Base-by-base conservation (phyloP, 2,113 vertebrate genomes). In the Petrocephalus zakoni region DNA sequence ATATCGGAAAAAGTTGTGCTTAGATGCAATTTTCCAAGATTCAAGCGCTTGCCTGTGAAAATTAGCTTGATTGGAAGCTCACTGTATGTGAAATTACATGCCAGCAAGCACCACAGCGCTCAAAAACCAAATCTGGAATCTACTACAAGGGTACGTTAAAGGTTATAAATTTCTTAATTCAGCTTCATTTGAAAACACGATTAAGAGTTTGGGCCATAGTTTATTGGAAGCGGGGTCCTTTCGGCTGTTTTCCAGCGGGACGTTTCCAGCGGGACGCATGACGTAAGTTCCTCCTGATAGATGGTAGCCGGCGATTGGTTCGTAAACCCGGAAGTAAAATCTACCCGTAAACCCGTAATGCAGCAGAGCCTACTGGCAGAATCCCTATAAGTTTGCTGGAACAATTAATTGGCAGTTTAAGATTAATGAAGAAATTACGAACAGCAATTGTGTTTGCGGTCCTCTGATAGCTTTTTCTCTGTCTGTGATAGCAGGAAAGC, bases 261-360 rank as follows among this genome's bases (percentile, higher is more conserved):
- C 86, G 56, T 13, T 61, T 58, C 86, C 86, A 56, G 37, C 42
- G 7, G 4, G 29, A 49, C 86, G 56, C 6, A 22, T 83, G 64
- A 88, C 87, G 87, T 81, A 88, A 56, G 25, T 81, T 88, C 75
- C 87, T 88, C 25, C 17, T 29, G 6, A 4, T 22, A 10, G 52
- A 82, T 42, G n/a, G 37, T 21, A 22, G 52, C 13, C 51, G 34
- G 25, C 19, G 87, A 82, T 88, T 82, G 55, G 88, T 51, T 88
- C 22, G n/a, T 68, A 21, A 53, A 64, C 22, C 88, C 49, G 88
- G 89, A 84, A 84, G 85, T 78, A 87, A 58, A 22, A 64, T 55
- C 4, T 68, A 81, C 72, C 49, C 68, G 61, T 78, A 46, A 55
- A 42, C 22, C 34, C 13, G 82, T 25, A 15, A 46, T 21, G 55